These are phyloP conservation scores for Siphlonurus alternatus DNA, from an alignment of 2,888 invertebrate species.

Conservation along the genomic window DNA sequence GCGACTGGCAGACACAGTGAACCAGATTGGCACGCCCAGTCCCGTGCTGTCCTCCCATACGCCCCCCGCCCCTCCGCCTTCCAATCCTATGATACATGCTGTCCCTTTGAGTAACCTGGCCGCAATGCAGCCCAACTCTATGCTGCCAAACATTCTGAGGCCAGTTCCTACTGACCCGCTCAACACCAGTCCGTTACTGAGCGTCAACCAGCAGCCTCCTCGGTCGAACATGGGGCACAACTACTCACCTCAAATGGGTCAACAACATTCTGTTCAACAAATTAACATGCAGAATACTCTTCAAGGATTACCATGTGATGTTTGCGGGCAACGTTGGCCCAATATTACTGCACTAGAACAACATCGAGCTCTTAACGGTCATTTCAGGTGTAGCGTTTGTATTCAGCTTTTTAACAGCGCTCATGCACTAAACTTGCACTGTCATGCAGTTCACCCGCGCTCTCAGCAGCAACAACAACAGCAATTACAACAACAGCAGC, in stretches of 20 bases:
- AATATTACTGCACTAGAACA: background rate
- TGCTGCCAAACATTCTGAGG: background rate
- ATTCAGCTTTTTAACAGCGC: background rate
- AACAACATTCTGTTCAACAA: background rate
- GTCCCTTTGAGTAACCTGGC: background rate
- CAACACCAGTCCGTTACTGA: background rate
- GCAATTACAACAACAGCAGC: conserved; percentile 6
- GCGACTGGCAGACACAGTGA: background rate
- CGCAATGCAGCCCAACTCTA: background rate
- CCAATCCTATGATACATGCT: background rate
- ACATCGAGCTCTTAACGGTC: background rate
- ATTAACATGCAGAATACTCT: background rate
- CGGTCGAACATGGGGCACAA: background rate
- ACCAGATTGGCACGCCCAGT: background rate
- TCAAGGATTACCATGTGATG: background rate
- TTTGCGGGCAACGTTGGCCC: background rate
- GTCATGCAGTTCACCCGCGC: background rate
- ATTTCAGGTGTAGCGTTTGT: background rate
- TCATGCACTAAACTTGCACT: background rate
- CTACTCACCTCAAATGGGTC: background rate
- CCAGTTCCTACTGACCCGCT: background rate
- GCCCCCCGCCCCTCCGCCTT: background rate
- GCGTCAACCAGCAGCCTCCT: background rate
- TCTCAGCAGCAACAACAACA: conserved; percentile 7
- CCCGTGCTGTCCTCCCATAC: background rate